Evolutionary conservation across 2,888 invertebrate genomes (phyloP), one percentile per base, ranked within the genome.

Genomic region (Shargacucullia verbasci): DNA sequence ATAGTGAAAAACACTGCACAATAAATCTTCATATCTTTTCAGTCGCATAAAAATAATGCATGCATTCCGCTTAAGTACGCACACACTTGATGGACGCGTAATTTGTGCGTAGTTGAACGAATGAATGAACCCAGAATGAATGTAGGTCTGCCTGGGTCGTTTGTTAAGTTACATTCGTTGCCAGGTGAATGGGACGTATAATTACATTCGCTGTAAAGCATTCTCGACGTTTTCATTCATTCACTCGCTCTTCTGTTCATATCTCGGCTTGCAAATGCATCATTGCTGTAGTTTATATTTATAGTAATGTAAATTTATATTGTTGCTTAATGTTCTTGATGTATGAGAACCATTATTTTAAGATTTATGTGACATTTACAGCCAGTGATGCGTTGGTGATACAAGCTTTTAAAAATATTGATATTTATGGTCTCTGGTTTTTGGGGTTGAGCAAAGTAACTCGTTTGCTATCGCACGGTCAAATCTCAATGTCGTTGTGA

Each of bases 161-260:
- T 63, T 62, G 63, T 66, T 55, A 45, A 70, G 62, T 72, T 69
- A 75, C 70, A 78, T 81, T 79, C 73, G 71, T 69, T 61, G 63
- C 62, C 59, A 74, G 76, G 72, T 83, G 84, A 87, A 87, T 84
- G 79, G 75, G 73, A 82, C 75, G 79, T 78, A 82, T 88, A 87
- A 87, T 87, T 86, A 85, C 85, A 84, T 86, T 84, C 83, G 69
- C 73, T 74, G 70, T 73, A 73, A 79, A 81, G 78, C 71, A 69
- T 73, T 79, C 78, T 75, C 64, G 63, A 70, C 76, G 56, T 61
- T 74, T 72, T 66, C 78, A 77, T 81, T 84, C 84, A 79, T 75
- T 84, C 82, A 73, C 61, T 78, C 66, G 38, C 40, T 53, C 54
- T 45, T 63, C 61, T 63, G 58, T 74, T 74, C 62, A 53, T 67